phyloP scores from a whole-genome alignment of 2,888 invertebrate species.

The Rosalia funebris region DNA sequence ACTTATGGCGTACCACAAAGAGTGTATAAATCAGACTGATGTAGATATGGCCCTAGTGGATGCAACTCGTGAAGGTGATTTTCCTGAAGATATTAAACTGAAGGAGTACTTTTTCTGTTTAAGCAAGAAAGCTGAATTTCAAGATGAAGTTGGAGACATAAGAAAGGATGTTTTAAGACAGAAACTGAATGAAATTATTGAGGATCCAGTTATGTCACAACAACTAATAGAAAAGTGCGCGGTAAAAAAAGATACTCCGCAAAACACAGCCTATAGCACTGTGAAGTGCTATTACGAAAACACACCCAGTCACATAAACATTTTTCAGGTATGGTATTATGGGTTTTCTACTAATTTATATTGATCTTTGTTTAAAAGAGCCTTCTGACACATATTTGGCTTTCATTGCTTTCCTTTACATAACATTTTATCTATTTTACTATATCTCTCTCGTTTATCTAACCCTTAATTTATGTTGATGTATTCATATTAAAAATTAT shows the following conservation, averaged over 20 bases:
- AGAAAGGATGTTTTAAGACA: slow-evolving; percentile 23
- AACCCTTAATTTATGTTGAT: too few relatives aligned
- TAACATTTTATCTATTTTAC: too few relatives aligned
- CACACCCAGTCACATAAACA: slow-evolving; percentile 23
- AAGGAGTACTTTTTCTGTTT: slow-evolving; percentile 36
- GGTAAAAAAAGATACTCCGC: slow-evolving; percentile 34
- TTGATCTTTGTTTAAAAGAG: too few relatives aligned
- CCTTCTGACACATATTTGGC: too few relatives aligned
- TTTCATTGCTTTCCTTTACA: too few relatives aligned
- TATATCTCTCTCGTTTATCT: too few relatives aligned
- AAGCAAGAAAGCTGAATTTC: slow-evolving; percentile 33
- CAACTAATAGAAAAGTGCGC: slow-evolving; percentile 37
- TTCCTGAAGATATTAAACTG: slow-evolving; percentile 33
- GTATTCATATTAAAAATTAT: too few relatives aligned
- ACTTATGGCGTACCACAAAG: slow-evolving; percentile 24
- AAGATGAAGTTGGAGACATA: slow-evolving; percentile 31
- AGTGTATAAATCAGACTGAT: slow-evolving; percentile 33
- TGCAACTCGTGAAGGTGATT: slow-evolving; percentile 26
- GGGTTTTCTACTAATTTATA: too few relatives aligned
- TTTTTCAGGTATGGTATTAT: slow-evolving; percentile 30
- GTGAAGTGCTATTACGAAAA: slow-evolving; percentile 37
- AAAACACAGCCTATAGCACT: slow-evolving; percentile 39
- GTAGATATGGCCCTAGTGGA: slow-evolving; percentile 24
- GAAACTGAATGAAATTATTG: slow-evolving; percentile 16
- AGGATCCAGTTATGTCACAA: slow-evolving; percentile 23